phyloP scores from a whole-genome alignment of 2,888 invertebrate species.

The Plusia festucae region DNA sequence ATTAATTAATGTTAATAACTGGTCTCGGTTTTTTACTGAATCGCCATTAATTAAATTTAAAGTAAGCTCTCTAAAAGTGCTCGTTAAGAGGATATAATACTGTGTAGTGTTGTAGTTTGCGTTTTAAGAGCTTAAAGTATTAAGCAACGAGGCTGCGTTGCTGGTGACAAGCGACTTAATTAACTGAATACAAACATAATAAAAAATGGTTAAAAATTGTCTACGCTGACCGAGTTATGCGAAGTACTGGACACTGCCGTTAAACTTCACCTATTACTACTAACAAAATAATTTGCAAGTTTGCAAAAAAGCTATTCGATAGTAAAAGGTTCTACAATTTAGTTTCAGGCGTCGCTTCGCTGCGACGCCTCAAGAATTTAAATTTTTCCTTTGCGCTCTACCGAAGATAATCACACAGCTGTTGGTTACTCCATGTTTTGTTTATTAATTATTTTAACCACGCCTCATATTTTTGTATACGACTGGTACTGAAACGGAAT shows the following conservation, averaged over 20 bases:
- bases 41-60: conserved; percentile 77
- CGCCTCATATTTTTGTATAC: conserved; percentile 60
- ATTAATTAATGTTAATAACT: conserved; percentile 58
- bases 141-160: conserved; percentile 76
- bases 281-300: conserved; percentile 33
- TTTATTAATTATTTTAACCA: conserved; percentile 77
- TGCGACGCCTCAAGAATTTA: conserved; percentile 74
- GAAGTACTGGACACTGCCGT: conserved; percentile 17
- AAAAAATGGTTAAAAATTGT: conserved; percentile 69
- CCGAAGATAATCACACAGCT: conserved; percentile 80
- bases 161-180: conserved; percentile 83
- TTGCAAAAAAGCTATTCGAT: conserved; percentile 50
- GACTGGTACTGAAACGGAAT: conserved; percentile 36
- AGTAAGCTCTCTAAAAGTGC: conserved; percentile 74
- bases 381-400: conserved; percentile 71
- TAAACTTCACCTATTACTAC: conserved; percentile 15
- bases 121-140: conserved; percentile 83
- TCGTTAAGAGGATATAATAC: conserved; percentile 77
- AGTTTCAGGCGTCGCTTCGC: conserved; percentile 61
- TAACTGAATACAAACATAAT: conserved; percentile 76
- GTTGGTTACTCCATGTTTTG: conserved; percentile 73
- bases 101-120: conserved; percentile 78
- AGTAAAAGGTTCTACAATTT: conserved; percentile 71
- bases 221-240: conserved; percentile 21
- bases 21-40: conserved; percentile 61